A percentile compares a stretch with the other conserved stretches of the same genome.
Evolutionary conservation across 2,797 vertebrate species (phyloP).

Genomic region (Mormyrops boulengeri): DNA sequence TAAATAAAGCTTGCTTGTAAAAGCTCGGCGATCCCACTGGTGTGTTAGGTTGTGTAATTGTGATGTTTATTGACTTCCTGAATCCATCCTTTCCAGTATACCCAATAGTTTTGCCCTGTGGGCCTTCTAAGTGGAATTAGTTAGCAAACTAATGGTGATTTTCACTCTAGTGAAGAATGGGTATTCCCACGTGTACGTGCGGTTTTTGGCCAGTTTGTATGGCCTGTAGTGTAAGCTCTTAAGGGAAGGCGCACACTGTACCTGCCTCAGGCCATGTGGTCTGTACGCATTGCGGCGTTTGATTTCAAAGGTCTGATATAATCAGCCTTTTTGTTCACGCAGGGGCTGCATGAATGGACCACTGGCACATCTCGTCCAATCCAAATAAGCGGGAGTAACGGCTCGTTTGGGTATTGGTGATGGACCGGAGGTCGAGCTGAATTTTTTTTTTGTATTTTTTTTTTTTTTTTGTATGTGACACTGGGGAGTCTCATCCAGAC

Average conservation of each 20-base stretch:
- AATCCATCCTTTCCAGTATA: neutral
- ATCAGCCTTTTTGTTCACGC: neutral
- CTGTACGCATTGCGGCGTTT: neutral
- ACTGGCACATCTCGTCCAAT: conserved; percentile 17
- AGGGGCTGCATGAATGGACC: neutral
- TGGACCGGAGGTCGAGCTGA: conserved; percentile 13
- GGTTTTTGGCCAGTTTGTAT: neutral
- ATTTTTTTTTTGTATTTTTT: neutral
- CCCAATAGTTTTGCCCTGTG: neutral
- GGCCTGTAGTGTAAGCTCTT: neutral
- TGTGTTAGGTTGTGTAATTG: neutral
- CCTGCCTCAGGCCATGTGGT: neutral
- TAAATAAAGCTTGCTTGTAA: neutral
- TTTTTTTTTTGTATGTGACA: neutral
- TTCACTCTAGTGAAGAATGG: neutral
- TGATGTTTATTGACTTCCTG: neutral
- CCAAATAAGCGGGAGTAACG: conserved; percentile 30
- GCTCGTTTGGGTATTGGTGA: neutral
- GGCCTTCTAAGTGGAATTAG: neutral
- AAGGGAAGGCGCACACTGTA: neutral
- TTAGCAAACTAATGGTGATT: neutral
- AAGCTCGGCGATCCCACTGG: neutral
- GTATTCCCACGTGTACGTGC: neutral
- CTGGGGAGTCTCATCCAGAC: neutral
- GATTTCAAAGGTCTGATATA: neutral